phyloP scores from a whole-genome alignment of 1,140 invertebrate genomes.

The Globodera rostochiensis region DNA sequence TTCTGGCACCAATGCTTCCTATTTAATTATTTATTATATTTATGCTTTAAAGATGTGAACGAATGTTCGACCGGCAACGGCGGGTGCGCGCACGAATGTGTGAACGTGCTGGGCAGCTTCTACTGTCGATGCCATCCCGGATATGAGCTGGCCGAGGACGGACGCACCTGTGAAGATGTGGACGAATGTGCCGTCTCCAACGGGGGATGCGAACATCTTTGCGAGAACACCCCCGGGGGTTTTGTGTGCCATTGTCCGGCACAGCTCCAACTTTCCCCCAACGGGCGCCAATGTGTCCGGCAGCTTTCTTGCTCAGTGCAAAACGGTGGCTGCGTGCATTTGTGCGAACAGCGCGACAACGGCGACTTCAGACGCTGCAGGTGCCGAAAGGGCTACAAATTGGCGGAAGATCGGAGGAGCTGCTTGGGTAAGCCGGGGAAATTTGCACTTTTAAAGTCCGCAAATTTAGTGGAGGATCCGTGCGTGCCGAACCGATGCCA shows the following conservation, averaged over 20 bases:
- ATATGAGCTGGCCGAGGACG: conserved; percentile 61
- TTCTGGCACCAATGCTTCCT: not conserved
- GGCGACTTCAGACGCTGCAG: conserved; percentile 56
- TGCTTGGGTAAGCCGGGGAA: conserved; percentile 13
- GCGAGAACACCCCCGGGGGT: conserved; percentile 44
- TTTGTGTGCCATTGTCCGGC: conserved; percentile 38
- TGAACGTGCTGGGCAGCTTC: conserved; percentile 69
- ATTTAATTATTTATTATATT: not conserved
- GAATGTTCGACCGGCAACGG: conserved; percentile 66
- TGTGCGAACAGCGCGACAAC: conserved; percentile 66
- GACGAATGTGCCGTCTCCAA: conserved; percentile 41
- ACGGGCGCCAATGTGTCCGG: conserved; percentile 41
- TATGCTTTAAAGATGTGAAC: conserved; percentile 60
- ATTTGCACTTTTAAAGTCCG: not conserved
- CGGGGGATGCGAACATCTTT: conserved; percentile 38
- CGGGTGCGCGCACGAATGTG: conserved; percentile 65
- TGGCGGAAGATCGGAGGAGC: conserved; percentile 27
- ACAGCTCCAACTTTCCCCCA: conserved; percentile 36
- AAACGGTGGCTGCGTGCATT: conserved; percentile 53
- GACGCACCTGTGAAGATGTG: conserved; percentile 46
- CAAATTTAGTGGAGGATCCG: conserved; percentile 36
- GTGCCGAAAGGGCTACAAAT: conserved; percentile 25
- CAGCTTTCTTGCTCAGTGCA: conserved; percentile 47
- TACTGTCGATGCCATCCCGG: conserved; percentile 72
- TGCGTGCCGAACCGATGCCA: conserved; percentile 34